Evolutionary conservation across 2,797 vertebrate genomes (phyloP), one percentile per base, ranked within the genome.

Genomic region (Pachyuromys duprasi): DNA sequence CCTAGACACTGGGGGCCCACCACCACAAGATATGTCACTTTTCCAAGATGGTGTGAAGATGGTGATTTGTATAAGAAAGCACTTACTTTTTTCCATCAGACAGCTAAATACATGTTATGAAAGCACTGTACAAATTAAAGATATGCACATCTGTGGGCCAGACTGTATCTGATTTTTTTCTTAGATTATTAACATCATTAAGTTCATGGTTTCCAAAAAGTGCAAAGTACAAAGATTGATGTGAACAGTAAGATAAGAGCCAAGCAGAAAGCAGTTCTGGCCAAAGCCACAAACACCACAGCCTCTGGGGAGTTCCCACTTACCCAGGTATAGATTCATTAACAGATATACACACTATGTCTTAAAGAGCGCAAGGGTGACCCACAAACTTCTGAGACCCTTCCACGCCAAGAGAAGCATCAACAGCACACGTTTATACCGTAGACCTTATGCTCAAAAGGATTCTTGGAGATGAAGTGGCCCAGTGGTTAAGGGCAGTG

Each of bases 81-180:
- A 31, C 36, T 62, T 94, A 31, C n/a, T 89, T 49, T 67, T 49
- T 28, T 5, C 45, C 74, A 93, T 63, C 75, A 70, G 82, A 62
- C 49, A 80, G 60, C 53, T 62, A 79, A 86, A 33, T 76, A 22
- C 86, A 82, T 93, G 53, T 96, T 74, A 92, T 70, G 84, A 93
- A 89, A 89, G n/a, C 39, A 26, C 75, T 33, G 17, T 83, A 18
- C 20, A 39, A 65, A 91, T 55, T 63, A 84, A 94, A 92, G 33
- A 93, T 53, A 82, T 31, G 33, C 79, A 95, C 97, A 94, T 95
- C 91, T 97, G 96, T 67, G 76, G 45, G 62, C 89, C 97, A 97
- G 93, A 96, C 36, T 94, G 31, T 60, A 62, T 60, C 62, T 86
- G 65, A 90, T 42, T n/a, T 79, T 74, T 81, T 84, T 31, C 57